Evolutionary conservation across 2,888 invertebrate genomes (phyloP), one percentile per base, ranked within the genome.

Genomic region (Agrotis puta): DNA sequence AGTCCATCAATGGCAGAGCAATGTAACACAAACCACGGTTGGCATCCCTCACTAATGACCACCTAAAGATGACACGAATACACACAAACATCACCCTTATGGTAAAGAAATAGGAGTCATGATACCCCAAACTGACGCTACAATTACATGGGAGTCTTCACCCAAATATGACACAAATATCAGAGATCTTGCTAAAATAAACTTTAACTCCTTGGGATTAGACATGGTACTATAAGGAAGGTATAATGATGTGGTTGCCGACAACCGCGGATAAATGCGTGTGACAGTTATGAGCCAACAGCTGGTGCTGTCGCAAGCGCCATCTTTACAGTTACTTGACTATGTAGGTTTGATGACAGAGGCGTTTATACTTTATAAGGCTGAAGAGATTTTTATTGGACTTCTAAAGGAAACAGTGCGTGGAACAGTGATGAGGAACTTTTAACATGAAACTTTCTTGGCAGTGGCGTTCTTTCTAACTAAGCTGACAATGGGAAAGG

Each of bases 301-400:
- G 54, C 64, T 77, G 64, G 57, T 50, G 27, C 62, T 79, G 82
- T 82, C 74, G 80, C 80, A 79, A 84, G 65, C 67, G 45, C 24
- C 57, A 77, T 82, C 79, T 83, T 85, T 57, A 74, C 80, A 85
- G 74, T 77, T 70, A 69, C 53, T 5, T 85, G 85, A 66, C 16
- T 70, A 82, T 74, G 72, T 84, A 77, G 79, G 85, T 68, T 77
- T 70, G 58, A 56, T 70, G 77, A 81, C 64, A 69, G 61, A 45
- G 54, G 47, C 57, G 58, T 27, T 66, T 72, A 39, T 45, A 64
- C 51, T 43, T 65, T 75, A 39, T 51, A 61, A 51, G 54, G 59
- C 50, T 57, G 53, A 59, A 45, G 53, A 50, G 20, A 57, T 27
- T 74, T 64, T 63, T 56, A 24, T 53, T 57, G 62, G n/a, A 74